A percentile compares a stretch with the other conserved stretches of the same genome.
These are phyloP conservation scores for Scaptomyza pallida DNA, from an alignment of 1,140 invertebrate species.

Conservation along the genomic window DNA sequence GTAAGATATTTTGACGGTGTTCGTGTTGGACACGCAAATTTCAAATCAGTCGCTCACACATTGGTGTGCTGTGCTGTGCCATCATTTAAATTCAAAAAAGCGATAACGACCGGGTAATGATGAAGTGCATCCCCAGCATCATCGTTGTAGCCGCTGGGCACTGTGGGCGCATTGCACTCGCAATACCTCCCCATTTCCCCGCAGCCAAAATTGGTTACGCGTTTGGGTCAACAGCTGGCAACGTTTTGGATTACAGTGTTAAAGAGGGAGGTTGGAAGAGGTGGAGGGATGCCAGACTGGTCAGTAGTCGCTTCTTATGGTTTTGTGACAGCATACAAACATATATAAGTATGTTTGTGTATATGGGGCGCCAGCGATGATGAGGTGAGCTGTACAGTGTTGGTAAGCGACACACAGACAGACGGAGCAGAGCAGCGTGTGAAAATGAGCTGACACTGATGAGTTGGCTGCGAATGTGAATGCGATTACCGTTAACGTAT, in stretches of 20 bases:
- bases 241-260: slow-evolving; percentile 34
- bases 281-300: slow-evolving; percentile 8
- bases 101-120: slow-evolving; percentile 78
- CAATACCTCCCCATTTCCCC: slow-evolving; percentile 10
- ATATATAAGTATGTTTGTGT: slow-evolving; percentile 32
- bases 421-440: slow-evolving; percentile 34
- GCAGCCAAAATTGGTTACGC: slow-evolving; percentile 72
- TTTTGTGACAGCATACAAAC: slow-evolving; percentile 48
- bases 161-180: slow-evolving; percentile 53
- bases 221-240: slow-evolving; percentile 75
- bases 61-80: slow-evolving; percentile 1
- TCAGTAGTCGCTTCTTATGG: slow-evolving; percentile 21
- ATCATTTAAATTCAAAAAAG: slow-evolving; percentile 79
- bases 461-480: slow-evolving; percentile 10
- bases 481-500: slow-evolving; percentile 25
- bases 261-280: slow-evolving; percentile 3
- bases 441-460: slow-evolving; percentile 57
- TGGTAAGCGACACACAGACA: background rate
- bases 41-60: slow-evolving; percentile 56
- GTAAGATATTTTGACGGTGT: too few species aligned
- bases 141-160: slow-evolving; percentile 36
- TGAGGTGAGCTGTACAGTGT: slow-evolving; percentile 9
- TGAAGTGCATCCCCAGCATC: slow-evolving; percentile 54
- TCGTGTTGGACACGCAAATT: slow-evolving; percentile 63
- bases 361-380: slow-evolving; percentile 19